Percentiles rank a stretch among this genome's conserved stretches.
Evolutionary conservation across 2,888 invertebrate genomes (phyloP).

Genomic region (Ornithoptera alexandrae): DNA sequence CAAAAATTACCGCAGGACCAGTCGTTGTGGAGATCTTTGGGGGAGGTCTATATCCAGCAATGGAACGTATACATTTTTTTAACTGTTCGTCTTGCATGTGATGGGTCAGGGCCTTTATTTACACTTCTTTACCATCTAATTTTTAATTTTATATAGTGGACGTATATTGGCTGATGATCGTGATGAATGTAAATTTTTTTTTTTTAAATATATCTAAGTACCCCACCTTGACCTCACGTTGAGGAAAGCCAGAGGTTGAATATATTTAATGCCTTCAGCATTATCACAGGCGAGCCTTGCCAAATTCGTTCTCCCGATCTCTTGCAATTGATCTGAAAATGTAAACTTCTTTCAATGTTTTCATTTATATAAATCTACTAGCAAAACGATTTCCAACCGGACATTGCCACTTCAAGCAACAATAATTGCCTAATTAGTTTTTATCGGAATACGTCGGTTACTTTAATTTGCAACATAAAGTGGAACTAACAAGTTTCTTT

Average conservation of each 20-base stretch:
- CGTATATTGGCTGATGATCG: no score
- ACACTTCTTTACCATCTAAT: no score
- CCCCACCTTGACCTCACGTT: slow-evolving; percentile 30
- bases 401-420: background rate
- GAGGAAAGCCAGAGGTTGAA: slow-evolving; percentile 59
- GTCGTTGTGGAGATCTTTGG: no score
- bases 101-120: no score
- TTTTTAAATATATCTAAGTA: no score
- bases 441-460: background rate
- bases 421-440: background rate
- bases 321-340: slow-evolving; percentile 54
- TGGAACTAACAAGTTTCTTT: no score
- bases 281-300: slow-evolving; percentile 58
- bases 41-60: no score
- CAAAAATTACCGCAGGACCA: no score
- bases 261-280: slow-evolving; percentile 59
- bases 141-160: no score
- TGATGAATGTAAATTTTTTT: no score
- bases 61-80: no score
- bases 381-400: slow-evolving; percentile 16
- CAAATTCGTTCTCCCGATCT: slow-evolving; percentile 60
- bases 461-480: background rate
- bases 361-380: slow-evolving; percentile 3
- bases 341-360: slow-evolving; percentile 24
- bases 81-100: no score